Evolutionary conservation across 2,797 vertebrate species (phyloP), one percentile per base, ranked within the genome.

Genomic region (Sebastes matsubarae): DNA sequence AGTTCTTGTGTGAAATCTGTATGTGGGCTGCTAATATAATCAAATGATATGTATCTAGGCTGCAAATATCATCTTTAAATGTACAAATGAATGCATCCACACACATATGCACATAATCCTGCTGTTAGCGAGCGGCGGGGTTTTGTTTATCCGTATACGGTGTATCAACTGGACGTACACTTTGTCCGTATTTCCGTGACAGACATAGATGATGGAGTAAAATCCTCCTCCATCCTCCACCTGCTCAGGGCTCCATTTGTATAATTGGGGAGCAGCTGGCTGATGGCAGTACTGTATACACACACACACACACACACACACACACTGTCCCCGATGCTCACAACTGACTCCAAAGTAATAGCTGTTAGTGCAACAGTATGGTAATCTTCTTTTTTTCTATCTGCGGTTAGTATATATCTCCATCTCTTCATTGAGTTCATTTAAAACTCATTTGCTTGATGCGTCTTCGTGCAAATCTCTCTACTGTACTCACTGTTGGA

Each of bases 31-130:
- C 72, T 85, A 80, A 85, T 84, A 57, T 79, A 78, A 84, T 87
- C 68, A 88, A 90, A 91, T 93, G 80, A 90, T 85, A 90, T 90
- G 89, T 71, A 93, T 91, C 82, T 90, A 71, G 90, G 81, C 75
- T 87, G 80, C 77, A 83, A 88, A 80, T 77, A 64, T 50, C 54
- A 61, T 57, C 71, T 82, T 65, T 68, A 22, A 75, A 78, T 68
- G 52, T 30, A 85, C 30, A 77, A 78, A 80, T 32, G 8, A 59
- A 78, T 57, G 25, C 25, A 60, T 64, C 13, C 63, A 68, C 16
- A 54, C 11, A 55, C 6, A 36, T n/a, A 32, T 22, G 18, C 59
- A 20, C 22, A 32, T n/a, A 63, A 54, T 69, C 16, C 18, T 64
- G 50, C 59, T 71, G 20, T 63, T 34, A 69, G 27, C 34, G 13